Base-by-base conservation (phyloP, 2,888 invertebrate genomes). In the Brachycybe producta region DNA sequence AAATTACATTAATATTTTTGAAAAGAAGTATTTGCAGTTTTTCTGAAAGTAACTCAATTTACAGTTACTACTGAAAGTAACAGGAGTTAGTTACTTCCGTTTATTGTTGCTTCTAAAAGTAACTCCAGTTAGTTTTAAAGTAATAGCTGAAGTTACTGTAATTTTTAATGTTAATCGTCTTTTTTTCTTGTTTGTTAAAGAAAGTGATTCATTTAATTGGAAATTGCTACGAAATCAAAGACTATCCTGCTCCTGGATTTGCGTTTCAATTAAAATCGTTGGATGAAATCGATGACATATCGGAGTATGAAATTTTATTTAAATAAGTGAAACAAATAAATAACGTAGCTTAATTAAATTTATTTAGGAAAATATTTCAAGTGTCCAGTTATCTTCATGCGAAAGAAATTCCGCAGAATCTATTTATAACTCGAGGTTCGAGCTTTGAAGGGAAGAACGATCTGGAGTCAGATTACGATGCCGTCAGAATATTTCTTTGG, bases 321-420 rank as follows among this genome's bases (percentile, higher is more conserved):
- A 58, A 64, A 2, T 24, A 35, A 27, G 56, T 64, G 32, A 54
- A 69, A 1, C 60, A 63, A 2, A 61, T 67, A 15, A 27, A 32
- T 23, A 5, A 5, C 5, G 17, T 61, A 2, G 45, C 60, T 28
- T 41, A 40, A 30, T 39, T 26, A 30, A 47, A 55, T 17, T 43
- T 57, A 58, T 61, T 47, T 57, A 65, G 67, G 35, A 65, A 71
- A 52, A 65, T 75, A 21, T 72, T 65, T 58, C 70, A 65, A 56
- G 61, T 80, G 5, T 64, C 80, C 5, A 62, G 73, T 38, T 75
- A 74, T 64, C 69, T 84, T 2, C 72, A 79, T 54, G 61, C 71
- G 3, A 70, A 75, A 13, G 71, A 77, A 30, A 72, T 84, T 54
- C 79, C 86, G 0, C 83, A 87, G 60, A 87, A 86, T 64, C 61